A percentile compares a stretch with the other conserved stretches of the same genome.
Conservation (phyloP, 2,797 vertebrate genomes). For the Hylomyscus alleni region DNA sequence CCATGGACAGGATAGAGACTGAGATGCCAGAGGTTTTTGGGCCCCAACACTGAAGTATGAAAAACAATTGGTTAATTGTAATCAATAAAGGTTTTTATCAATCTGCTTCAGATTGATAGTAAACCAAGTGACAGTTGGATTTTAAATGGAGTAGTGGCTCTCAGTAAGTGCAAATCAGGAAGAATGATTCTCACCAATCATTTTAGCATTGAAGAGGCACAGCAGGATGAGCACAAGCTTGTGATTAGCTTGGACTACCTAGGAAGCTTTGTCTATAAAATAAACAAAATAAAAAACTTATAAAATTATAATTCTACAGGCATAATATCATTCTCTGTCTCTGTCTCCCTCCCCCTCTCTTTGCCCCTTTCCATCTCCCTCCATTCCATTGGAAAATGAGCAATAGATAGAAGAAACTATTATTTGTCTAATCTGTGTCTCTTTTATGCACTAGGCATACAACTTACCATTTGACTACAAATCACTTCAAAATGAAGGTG, state of each 20-base stretch:
- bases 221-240: neutral
- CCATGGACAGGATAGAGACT: too few relatives aligned
- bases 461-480: slow-evolving; percentile 93
- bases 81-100: neutral
- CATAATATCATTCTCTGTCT: neutral
- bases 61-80: neutral
- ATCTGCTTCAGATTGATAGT: neutral
- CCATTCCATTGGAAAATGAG: slow-evolving; percentile 88
- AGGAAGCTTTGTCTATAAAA: neutral
- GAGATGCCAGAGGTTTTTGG: too few relatives aligned
- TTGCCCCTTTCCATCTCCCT: too few relatives aligned
- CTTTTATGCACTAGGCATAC: slow-evolving; percentile 90
- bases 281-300: neutral
- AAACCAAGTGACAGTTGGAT: neutral
- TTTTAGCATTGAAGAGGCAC: neutral
- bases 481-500: slow-evolving; percentile 94
- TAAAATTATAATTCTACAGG: neutral
- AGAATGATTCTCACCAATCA: neutral
- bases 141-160: neutral
- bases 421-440: slow-evolving; percentile 93
- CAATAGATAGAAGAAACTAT: slow-evolving; percentile 93
- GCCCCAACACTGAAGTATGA: neutral
- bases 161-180: neutral
- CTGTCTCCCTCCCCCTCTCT: neutral
- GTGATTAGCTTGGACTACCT: neutral